Percentiles rank a stretch among this genome's conserved stretches.
Evolutionary conservation across 2,113 vertebrate species (phyloP).

Genomic region (Phaethornis superciliosus): DNA sequence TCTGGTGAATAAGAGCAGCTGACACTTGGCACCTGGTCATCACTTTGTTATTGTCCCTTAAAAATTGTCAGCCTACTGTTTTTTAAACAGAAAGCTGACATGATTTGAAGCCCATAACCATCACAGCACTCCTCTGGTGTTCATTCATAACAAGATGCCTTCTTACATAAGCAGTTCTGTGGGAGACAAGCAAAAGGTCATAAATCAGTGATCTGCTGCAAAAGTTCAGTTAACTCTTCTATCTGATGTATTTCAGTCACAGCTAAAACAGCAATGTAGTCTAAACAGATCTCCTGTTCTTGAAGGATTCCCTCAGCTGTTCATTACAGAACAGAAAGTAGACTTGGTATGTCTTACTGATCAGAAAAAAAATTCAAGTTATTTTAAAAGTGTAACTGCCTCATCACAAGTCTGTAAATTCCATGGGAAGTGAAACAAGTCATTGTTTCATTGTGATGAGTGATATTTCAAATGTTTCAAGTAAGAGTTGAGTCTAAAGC

Average conservation of each 20-base stretch:
- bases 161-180: not conserved
- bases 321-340: slow-evolving; percentile 25
- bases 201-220: not conserved
- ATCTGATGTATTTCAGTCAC: not conserved
- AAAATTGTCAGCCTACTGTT: not conserved
- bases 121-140: slow-evolving; percentile 16
- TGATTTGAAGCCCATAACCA: not conserved
- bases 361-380: not conserved
- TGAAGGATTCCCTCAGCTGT: not conserved
- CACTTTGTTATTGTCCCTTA: slow-evolving; percentile 8
- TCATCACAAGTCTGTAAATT: not conserved
- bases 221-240: not conserved
- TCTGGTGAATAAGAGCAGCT: slow-evolving; percentile 69
- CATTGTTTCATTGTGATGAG: not conserved
- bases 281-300: not conserved
- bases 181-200: not conserved
- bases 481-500: not conserved
- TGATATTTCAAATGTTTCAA: not conserved
- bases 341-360: not conserved
- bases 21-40: slow-evolving; percentile 66
- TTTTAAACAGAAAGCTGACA: slow-evolving; percentile 36
- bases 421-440: slow-evolving; percentile 71
- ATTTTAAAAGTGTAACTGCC: not conserved
- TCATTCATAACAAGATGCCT: not conserved
- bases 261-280: not conserved